Conservation (phyloP, 2,888 invertebrate species). For the Noctua janthina region DNA sequence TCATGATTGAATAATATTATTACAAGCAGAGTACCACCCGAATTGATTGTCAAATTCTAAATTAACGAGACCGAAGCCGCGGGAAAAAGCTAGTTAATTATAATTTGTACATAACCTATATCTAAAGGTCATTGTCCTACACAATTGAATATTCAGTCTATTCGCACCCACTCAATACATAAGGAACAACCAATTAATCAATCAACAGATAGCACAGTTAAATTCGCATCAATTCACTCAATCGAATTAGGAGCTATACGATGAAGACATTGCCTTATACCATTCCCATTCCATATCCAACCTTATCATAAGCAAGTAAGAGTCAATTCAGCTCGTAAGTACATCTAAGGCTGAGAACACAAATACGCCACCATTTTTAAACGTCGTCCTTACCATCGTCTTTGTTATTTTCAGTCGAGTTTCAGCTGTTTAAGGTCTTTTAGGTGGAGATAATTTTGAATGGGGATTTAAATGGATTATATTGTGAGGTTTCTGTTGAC, state of each 20-base stretch:
- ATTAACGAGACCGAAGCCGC: too few relatives aligned
- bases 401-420: slow-evolving; percentile 65
- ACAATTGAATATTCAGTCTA: background rate
- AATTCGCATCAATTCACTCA: slow-evolving; percentile 53
- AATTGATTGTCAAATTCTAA: too few relatives aligned
- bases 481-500: slow-evolving; percentile 19
- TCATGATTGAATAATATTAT: too few relatives aligned
- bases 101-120: background rate
- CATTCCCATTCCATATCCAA: slow-evolving; percentile 9
- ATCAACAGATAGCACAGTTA: slow-evolving; percentile 44
- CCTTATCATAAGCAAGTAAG: background rate
- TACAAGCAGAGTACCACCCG: too few relatives aligned
- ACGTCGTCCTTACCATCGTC: slow-evolving; percentile 48
- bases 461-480: slow-evolving; percentile 32
- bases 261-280: slow-evolving; percentile 44
- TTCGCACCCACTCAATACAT: slow-evolving; percentile 1
- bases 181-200: slow-evolving; percentile 50
- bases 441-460: slow-evolving; percentile 47
- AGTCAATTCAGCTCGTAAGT: slow-evolving; percentile 2
- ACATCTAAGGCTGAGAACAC: slow-evolving; percentile 15
- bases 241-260: slow-evolving; percentile 48
- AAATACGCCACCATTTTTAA: slow-evolving; percentile 54
- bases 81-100: background rate
- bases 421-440: slow-evolving; percentile 56
- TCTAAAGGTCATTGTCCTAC: background rate